Base-by-base conservation (phyloP, 2,888 invertebrate species). In the Brachylomia viminalis region DNA sequence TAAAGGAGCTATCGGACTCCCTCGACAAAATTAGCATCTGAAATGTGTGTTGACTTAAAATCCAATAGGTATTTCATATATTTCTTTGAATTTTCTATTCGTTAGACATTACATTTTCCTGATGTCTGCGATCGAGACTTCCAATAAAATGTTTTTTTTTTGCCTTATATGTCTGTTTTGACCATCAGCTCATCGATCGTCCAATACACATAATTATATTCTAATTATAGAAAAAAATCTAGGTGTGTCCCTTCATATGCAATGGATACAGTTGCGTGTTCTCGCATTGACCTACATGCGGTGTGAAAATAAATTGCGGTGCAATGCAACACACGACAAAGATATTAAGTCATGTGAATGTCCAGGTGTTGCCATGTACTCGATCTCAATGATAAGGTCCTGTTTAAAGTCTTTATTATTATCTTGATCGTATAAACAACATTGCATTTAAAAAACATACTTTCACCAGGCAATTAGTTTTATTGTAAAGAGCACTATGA, bases 201-300 rank as follows among this genome's bases (percentile, higher is more conserved):
- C 88, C 91, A 89, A 91, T 92, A 92, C 89, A 92, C 89, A 90
- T 87, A 76, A 91, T 91, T 87, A 80, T 85, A 84, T 85, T 92
- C 93, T 94, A 94, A 93, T 92, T 92, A 93, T 93, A 93, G 90
- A 90, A 88, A 91, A 91, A 85, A 83, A 91, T 86, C 92, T 89
- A 92, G 92, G 92, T 89, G 92, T 92, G 93, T 92, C 92, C 89
- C 90, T 91, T 90, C 87, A 89, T 92, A 90, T 92, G 89, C 90
- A 92, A 90, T 87, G 82, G 87, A 89, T 88, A 90, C 82, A 88
- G 86, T 88, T 91, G 89, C 89, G 89, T 87, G 88, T 85, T 89
- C 88, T 94, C 88, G 93, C 96, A 96, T 95, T 96, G 96, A 96
- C 96, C 96, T 90, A 96, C 95, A 95, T 96, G 91, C 92, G 87